Conservation (phyloP, 2,888 invertebrate genomes). For the Troides oblongomaculatus region DNA sequence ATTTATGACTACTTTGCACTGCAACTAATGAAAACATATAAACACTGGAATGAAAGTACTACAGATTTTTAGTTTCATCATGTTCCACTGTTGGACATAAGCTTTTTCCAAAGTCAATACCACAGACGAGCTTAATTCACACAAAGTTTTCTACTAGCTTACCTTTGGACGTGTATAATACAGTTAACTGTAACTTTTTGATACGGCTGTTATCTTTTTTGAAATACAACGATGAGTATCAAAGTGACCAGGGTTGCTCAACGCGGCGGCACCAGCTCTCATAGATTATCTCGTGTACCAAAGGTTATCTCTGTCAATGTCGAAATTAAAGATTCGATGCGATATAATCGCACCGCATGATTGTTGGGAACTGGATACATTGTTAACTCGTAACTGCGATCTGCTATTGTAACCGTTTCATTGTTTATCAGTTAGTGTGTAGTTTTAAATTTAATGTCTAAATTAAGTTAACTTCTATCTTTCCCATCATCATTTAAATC, state of each 20-base stretch:
- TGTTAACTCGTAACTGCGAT: conserved; percentile 5
- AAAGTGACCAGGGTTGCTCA: conserved; percentile 22
- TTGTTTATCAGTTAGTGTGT: not conserved
- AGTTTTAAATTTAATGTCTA: not conserved
- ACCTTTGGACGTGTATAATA: not conserved
- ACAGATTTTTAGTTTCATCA: no score
- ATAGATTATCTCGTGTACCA: conserved; percentile 13
- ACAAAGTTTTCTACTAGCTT: no score
- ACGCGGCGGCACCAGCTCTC: not conserved
- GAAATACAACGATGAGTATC: not conserved
- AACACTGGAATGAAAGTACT: no score
- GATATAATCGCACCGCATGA: conserved; percentile 22
- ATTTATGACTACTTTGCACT: no score
- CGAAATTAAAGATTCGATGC: conserved; percentile 31
- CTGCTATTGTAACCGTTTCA: conserved; percentile 2
- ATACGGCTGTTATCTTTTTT: not conserved
- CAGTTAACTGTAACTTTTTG: not conserved
- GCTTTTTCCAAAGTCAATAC: no score
- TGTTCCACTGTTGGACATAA: no score
- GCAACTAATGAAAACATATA: no score
- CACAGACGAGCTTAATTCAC: no score
- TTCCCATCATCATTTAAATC: no score
- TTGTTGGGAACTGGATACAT: conserved; percentile 21
- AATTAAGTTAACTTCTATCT: no score
- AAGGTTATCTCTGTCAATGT: conserved; percentile 29